Evolutionary conservation across 2,797 vertebrate genomes (phyloP).

Genomic region (Etheostoma nigrum): DNA sequence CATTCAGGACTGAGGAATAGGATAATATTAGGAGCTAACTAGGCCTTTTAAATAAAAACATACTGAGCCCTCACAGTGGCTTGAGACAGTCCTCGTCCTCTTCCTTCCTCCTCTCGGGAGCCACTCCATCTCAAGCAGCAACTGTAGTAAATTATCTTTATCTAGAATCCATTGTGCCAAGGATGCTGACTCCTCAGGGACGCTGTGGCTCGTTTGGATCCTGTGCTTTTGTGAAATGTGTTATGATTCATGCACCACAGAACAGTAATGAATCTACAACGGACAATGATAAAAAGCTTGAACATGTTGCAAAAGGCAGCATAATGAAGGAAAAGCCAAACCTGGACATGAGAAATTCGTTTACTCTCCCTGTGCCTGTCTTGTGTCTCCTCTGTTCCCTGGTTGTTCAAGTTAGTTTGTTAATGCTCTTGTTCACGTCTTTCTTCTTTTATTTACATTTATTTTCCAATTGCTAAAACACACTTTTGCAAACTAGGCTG

Average conservation of each 20-base stretch:
- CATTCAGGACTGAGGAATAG: slow-evolving; percentile 49
- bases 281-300: slow-evolving; percentile 42
- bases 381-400: not conserved
- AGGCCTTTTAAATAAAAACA: slow-evolving; percentile 74
- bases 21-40: slow-evolving; percentile 67
- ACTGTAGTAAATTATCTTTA: slow-evolving; percentile 79
- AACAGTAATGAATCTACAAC: slow-evolving; percentile 51
- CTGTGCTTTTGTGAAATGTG: slow-evolving; percentile 46
- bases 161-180: slow-evolving; percentile 74
- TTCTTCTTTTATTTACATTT: not conserved
- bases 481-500: no score
- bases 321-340: slow-evolving; percentile 10
- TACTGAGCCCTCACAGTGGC: slow-evolving; percentile 44
- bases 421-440: not conserved
- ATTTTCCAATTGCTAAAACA: no score
- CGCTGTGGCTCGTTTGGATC: slow-evolving; percentile 42
- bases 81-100: slow-evolving; percentile 40
- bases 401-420: slow-evolving; percentile 2
- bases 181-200: slow-evolving; percentile 66
- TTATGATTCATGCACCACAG: slow-evolving; percentile 36
- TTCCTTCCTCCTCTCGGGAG: slow-evolving; percentile 37
- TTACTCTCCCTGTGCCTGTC: not conserved
- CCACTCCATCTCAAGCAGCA: slow-evolving; percentile 50
- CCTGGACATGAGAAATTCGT: slow-evolving; percentile 2
- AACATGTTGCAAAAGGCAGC: slow-evolving; percentile 8